A percentile compares a stretch with the other conserved stretches of the same genome.
Conservation (phyloP, 2,797 vertebrate species). For the Acestrorhynchus altus region DNA sequence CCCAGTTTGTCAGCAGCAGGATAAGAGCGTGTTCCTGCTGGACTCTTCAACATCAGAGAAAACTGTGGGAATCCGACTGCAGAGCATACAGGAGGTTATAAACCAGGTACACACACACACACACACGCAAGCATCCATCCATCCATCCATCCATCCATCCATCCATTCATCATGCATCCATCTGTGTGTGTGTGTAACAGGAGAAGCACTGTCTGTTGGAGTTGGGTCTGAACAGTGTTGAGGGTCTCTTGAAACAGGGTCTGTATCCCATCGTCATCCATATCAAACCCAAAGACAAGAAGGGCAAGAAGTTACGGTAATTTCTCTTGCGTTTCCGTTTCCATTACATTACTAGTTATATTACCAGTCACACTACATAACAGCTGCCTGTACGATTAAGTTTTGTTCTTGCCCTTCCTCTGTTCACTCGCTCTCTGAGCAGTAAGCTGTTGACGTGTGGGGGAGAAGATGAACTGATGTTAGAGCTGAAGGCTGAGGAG, state of each 20-base stretch:
- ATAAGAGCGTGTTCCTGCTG: conserved; percentile 73
- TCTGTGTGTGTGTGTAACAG: conserved; percentile 58
- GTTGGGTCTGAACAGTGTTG: conserved; percentile 73
- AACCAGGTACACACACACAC: conserved; percentile 69
- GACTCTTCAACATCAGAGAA: conserved; percentile 67
- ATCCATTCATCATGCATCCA: conserved; percentile 25
- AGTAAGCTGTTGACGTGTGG: conserved; percentile 78
- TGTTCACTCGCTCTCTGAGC: conserved; percentile 14
- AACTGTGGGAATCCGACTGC: conserved; percentile 73
- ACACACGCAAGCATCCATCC: conserved; percentile 11
- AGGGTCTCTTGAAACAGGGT: conserved; percentile 73
- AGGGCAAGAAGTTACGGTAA: conserved; percentile 78
- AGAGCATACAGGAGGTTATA: conserved; percentile 79
- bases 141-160: no score
- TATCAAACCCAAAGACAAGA: conserved; percentile 79
- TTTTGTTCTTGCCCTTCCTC: neutral
- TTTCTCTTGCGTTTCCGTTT: conserved; percentile 8
- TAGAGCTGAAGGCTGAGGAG: conserved; percentile 75
- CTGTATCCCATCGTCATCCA: conserved; percentile 81
- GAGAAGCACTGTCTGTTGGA: conserved; percentile 81
- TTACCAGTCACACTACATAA: no score
- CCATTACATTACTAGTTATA: neutral
- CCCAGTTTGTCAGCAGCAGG: conserved; percentile 63
- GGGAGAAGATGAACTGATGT: conserved; percentile 73
- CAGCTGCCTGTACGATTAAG: no score